Evolutionary conservation across 2,113 vertebrate genomes (phyloP), one percentile per base, ranked within the genome.

Genomic region (Caranx ignobilis): DNA sequence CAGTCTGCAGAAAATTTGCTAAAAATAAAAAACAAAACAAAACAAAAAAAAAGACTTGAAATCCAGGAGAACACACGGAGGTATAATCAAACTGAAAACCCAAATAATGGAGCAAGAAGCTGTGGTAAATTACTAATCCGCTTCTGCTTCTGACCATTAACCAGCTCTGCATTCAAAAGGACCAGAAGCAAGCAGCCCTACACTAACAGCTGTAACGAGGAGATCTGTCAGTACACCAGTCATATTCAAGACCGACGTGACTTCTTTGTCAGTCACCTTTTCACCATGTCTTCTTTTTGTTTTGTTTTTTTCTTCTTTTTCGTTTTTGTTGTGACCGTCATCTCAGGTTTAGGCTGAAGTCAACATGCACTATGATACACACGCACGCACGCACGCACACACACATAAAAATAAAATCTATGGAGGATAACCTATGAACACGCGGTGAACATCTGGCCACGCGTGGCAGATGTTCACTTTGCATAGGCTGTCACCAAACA

Each of bases 401-500:
- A 16, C 52, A 6, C 59, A 31, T 8, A n/a, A 55, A 84, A 82
- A 68, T 11, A 18, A 84, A 75, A 87, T 19, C 77, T 62, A 83
- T 61, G 35, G 50, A 64, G 63, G 52, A 70, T 48, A 80, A 86
- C 88, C 88, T 71, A 90, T 82, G 79, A 81, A 7, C 75, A 2
- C 74, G 2, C 74, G 62, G 79, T 71, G 47, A 87, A 88, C 83
- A 88, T 82, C 84, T 87, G 89, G 79, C 75, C 83, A 61, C 21
- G 67, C 1, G 13, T 68, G 59, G 82, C 81, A 89, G 85, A 82
- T 88, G 85, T 82, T 88, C 69, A 75, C 77, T 81, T 92, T 92
- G 90, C 88, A 88, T 87, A 91, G 90, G 90, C 77, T 74, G 76
- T 81, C 82, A 78, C 78, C 82, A 86, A 85, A 90, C 69, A 77